phyloP scores from a whole-genome alignment of 2,797 vertebrate genomes.

The Scyliorhinus canicula region DNA sequence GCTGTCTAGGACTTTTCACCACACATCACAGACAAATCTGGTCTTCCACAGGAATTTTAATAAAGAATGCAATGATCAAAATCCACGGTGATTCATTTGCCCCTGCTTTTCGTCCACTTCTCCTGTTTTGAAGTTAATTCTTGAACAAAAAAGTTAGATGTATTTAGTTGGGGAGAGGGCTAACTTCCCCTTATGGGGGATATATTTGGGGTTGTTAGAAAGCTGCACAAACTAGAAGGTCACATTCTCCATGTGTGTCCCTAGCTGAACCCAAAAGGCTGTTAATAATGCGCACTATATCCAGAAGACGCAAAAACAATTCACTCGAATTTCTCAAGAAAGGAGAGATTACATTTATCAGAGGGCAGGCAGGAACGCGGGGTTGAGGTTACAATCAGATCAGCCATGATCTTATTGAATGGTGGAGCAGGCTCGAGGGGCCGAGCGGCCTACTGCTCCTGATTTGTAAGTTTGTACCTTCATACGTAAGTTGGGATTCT shows the following conservation, averaged over 20 bases:
- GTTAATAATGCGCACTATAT: background rate
- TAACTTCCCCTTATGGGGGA: background rate
- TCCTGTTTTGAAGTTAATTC: background rate
- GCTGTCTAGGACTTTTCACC: background rate
- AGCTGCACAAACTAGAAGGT: background rate
- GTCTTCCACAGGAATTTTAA: constrained; percentile 14
- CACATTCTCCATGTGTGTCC: background rate
- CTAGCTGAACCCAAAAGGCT: background rate
- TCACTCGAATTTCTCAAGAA: background rate
- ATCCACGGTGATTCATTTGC: background rate
- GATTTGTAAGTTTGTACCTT: too few relatives aligned
- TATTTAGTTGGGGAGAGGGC: background rate
- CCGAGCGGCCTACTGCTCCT: too few relatives aligned
- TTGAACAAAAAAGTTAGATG: background rate
- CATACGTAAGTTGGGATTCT: background rate
- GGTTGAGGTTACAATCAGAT: too few relatives aligned
- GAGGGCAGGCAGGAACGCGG: background rate
- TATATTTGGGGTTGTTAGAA: background rate
- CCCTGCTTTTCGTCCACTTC: background rate
- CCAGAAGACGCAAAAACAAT: background rate
- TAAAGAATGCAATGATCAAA: constrained; percentile 7
- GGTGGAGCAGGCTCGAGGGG: too few relatives aligned
- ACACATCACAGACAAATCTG: background rate
- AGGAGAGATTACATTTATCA: background rate
- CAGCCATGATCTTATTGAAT: too few relatives aligned